Base-by-base conservation (phyloP, 1,140 invertebrate species). In the Trachymyrmex cornetzi region DNA sequence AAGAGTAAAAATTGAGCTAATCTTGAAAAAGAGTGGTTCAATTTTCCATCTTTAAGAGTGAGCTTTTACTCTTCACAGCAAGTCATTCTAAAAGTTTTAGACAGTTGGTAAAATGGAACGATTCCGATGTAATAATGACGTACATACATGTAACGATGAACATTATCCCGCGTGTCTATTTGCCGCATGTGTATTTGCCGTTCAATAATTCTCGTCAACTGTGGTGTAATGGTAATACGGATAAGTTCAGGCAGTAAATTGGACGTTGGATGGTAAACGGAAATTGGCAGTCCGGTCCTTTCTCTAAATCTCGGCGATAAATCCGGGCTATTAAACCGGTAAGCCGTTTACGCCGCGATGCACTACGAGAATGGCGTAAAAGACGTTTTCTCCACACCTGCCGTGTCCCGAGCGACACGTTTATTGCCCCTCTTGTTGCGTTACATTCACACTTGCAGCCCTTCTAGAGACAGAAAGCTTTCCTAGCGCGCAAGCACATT, bases 401-500 rank as follows among this genome's bases (percentile, higher is more conserved):
- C 30, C 82, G 61, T 85, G 74, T 85, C 61, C 74, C 63, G 27
- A 34, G 67, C 67, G 57, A 85, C 63, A 63, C 64, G 80, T 84
- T 82, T 72, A 72, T 16, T 22, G 64, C 64, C 82, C 81, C 59
- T 72, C 53, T 82, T 81, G 77, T 86, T 86, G 85, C 85, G 55
- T 84, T 84, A 84, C 86, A 87, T 77, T 66, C 85, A 87, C 79
- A 87, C 77, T 87, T 77, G 72, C 86, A 88, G 87, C 87, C 81
- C 71, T 84, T 77, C 82, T 88, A 87, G 75, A 85, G 57, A 92
- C 91, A 92, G 61, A 85, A 92, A 92, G 90, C 90, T 90, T 92
- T 90, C 88, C 89, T 75, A 87, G 85, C 85, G 82, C 87, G 89
- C 85, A 89, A 92, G 89, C 88, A 91, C 87, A 91, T 91, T 86